Base-by-base conservation (phyloP, 2,888 invertebrate genomes). In the Chrysotoxum bicinctum region DNA sequence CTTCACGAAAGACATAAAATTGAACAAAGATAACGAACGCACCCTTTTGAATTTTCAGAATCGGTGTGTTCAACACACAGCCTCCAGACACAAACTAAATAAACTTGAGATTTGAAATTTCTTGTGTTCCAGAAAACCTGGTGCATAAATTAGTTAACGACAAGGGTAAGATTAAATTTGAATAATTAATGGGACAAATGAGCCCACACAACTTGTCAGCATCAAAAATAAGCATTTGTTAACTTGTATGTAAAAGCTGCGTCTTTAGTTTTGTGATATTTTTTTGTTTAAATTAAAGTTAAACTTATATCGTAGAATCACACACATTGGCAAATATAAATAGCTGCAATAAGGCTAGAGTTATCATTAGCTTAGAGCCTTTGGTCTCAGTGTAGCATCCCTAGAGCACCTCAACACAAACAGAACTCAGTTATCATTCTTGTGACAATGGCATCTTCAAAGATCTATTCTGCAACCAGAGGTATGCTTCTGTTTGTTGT, bases 151-250 rank as follows among this genome's bases (percentile, higher is more conserved):
- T 70, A 78, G 19, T 8, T 23, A 78, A 69, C 26, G 58, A 75
- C 60, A 74, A 32, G 64, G 52, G 84, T 74, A 40, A 70, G 52
- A 72, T 76, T 73, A 80, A 68, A 70, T 80, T 37, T 80, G 48
- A 80, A 85, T 85, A 85, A 85, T 85, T 85, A 85, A 85, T 79
- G 50, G 48, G 80, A 85, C 84, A 84, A 84, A 76, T 72, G 80
- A 84, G 75, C 68, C 68, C 60, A 75, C 58, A 75, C 37, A 68
- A 69, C 48, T 45, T 85, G 84, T 85, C 84, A 68, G 52, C 72
- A n/a, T n/a, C n/a, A 62, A 43, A 66, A 75, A 72, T 80, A 54
- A 70, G n/a, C n/a, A 35, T 48, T 70, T 70, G 73, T 66, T 74
- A 69, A 69, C 43, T 26, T 26, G 3, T 48, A 19, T 26, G 8